phyloP scores from a whole-genome alignment of 2,113 vertebrate genomes.

The Candoia aspera region DNA sequence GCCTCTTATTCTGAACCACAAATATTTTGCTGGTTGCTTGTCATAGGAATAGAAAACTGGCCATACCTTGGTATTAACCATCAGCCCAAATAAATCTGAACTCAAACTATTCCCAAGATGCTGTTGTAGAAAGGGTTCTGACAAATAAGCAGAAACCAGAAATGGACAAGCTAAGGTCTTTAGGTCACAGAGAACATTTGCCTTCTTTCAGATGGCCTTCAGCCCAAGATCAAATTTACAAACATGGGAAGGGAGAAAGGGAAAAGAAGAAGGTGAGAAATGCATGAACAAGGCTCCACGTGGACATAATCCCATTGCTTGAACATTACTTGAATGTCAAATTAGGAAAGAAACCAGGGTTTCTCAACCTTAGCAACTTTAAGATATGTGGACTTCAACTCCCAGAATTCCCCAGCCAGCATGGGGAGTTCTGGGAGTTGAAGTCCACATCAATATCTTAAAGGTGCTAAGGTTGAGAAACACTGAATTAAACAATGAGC shows the following conservation, averaged over 20 bases:
- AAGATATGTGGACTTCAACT: too few species aligned
- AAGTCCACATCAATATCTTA: too few species aligned
- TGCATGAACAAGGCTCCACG: not conserved
- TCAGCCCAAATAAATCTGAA: not conserved
- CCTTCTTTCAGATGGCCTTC: not conserved
- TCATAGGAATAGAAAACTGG: not conserved
- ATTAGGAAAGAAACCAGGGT: not conserved
- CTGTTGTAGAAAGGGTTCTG: not conserved
- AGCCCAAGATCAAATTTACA: not conserved
- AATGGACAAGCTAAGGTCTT: not conserved
- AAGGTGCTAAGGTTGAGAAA: too few species aligned
- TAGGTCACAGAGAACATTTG: rapidly evolving
- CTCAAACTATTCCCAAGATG: not conserved
- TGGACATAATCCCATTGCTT: not conserved
- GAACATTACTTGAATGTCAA: not conserved
- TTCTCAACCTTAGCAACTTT: too few species aligned
- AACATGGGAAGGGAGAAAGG: not conserved
- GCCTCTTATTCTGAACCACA: not conserved
- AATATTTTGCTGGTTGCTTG: not conserved
- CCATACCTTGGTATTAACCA: not conserved
- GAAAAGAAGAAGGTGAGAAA: not conserved
- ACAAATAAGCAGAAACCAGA: not conserved
- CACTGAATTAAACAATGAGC: not conserved
- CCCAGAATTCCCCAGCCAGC: too few species aligned
- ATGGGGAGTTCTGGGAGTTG: too few species aligned